A percentile compares a stretch with the other conserved stretches of the same genome.
Conservation (phyloP, 23 tunicate species). For the Halocynthia roretzi region DNA sequence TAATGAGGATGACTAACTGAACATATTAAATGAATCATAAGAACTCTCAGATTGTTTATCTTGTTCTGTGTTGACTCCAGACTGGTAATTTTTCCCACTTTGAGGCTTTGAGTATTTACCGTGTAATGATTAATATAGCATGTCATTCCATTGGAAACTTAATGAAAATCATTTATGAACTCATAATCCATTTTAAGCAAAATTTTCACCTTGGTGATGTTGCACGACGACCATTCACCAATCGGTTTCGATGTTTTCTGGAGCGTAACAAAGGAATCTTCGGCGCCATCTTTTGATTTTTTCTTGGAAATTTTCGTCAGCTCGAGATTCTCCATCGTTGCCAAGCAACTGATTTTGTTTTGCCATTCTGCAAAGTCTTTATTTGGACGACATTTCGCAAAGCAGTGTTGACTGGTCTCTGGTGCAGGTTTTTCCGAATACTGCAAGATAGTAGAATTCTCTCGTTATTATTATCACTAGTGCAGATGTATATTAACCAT, state of each 20-base stretch:
- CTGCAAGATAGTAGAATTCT: slow-evolving; percentile 2
- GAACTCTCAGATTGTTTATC: no score
- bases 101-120: no score
- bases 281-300: neutral
- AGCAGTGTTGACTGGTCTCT: slow-evolving; percentile 36
- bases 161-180: no score
- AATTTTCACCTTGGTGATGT: slow-evolving; percentile 22
- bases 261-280: neutral
- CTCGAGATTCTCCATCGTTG: slow-evolving; percentile 10
- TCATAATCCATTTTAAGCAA: neutral
- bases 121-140: no score
- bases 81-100: no score
- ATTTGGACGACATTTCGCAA: slow-evolving; percentile 28
- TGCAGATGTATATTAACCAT: no score
- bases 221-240: slow-evolving; percentile 81
- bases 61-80: no score
- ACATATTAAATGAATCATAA: no score
- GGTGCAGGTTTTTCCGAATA: slow-evolving; percentile 21
- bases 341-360: slow-evolving; percentile 33
- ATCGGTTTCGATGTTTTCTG: slow-evolving; percentile 37
- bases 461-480: no score
- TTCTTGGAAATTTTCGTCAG: neutral
- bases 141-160: no score
- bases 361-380: slow-evolving; percentile 35
- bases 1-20: no score